These are phyloP conservation scores for Morpho deidamia DNA, from an alignment of 2,888 invertebrate species.

Conservation along the genomic window DNA sequence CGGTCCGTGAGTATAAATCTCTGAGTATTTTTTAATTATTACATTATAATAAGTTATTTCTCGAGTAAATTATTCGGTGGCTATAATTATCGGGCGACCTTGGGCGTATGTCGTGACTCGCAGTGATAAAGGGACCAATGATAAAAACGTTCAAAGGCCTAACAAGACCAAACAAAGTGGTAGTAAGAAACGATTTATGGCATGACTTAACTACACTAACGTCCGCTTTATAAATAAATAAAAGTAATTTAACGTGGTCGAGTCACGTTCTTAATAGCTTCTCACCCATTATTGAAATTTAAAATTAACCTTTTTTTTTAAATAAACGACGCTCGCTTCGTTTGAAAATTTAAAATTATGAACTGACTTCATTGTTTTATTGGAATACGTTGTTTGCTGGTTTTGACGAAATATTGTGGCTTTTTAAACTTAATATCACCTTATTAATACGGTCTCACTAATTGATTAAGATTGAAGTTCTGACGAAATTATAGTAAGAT, in stretches of 20 bases:
- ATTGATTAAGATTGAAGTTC: no score
- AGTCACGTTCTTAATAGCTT: conserved; percentile 16
- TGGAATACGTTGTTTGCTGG: background rate
- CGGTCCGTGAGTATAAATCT: conserved; percentile 13
- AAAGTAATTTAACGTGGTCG: conserved; percentile 11
- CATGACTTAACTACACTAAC: conserved; percentile 19
- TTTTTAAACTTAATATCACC: no score
- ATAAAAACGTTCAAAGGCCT: conserved; percentile 18
- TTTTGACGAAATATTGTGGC: no score
- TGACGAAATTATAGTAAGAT: no score
- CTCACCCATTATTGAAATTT: conserved; percentile 11
- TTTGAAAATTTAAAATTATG: conserved; percentile 2
- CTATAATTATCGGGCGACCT: conserved; percentile 28
- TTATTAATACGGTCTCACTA: no score
- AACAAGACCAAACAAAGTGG: conserved; percentile 15
- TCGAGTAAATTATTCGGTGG: conserved; percentile 34
- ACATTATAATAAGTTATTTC: conserved; percentile 33
- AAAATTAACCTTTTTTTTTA: conserved; percentile 1
- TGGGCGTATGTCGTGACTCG: conserved; percentile 36
- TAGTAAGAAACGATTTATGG: conserved; percentile 19
- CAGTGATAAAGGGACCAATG: conserved; percentile 36
- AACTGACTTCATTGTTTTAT: background rate
- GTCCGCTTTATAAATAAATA: conserved; percentile 20
- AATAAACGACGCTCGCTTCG: background rate
- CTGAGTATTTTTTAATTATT: conserved; percentile 23